Conservation (phyloP, 2,888 invertebrate species). For the Ellobium chinense region DNA sequence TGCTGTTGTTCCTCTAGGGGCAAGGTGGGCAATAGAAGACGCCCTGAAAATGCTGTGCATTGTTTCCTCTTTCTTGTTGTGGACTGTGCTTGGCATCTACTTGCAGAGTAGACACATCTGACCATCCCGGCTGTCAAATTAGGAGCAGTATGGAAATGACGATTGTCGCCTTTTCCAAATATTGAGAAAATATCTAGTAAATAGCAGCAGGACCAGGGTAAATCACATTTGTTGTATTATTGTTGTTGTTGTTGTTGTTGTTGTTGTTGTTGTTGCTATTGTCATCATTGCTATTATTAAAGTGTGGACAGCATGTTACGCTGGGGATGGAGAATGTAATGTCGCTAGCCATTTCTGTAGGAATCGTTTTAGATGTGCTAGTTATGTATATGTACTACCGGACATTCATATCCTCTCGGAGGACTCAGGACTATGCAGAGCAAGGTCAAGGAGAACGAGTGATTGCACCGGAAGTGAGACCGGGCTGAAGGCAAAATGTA, state of each 20-base stretch:
- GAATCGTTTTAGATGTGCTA: neutral
- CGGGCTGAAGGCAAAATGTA: too few relatives aligned
- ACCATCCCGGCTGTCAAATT: too few relatives aligned
- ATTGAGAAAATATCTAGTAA: neutral
- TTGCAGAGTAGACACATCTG: neutral
- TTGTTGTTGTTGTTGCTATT: too few relatives aligned
- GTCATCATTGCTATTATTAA: too few relatives aligned
- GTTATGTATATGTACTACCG: neutral
- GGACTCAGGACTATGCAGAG: neutral
- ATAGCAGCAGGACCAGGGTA: too few relatives aligned
- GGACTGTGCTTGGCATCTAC: slow-evolving; percentile 15
- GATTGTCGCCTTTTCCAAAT: too few relatives aligned
- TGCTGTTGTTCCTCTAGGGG: neutral
- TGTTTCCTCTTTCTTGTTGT: slow-evolving; percentile 7
- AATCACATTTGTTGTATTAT: too few relatives aligned
- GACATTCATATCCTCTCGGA: neutral
- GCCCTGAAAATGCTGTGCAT: slow-evolving; percentile 21
- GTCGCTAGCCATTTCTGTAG: neutral
- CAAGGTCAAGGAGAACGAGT: slow-evolving; percentile 3
- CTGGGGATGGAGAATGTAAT: too few relatives aligned
- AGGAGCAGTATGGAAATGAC: neutral
- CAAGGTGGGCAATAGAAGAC: neutral
- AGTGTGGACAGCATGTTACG: too few relatives aligned
- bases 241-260: too few relatives aligned
- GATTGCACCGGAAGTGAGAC: too few relatives aligned